These are phyloP conservation scores for Agrochola macilenta DNA, from an alignment of 2,888 invertebrate genomes.

Conservation along the genomic window DNA sequence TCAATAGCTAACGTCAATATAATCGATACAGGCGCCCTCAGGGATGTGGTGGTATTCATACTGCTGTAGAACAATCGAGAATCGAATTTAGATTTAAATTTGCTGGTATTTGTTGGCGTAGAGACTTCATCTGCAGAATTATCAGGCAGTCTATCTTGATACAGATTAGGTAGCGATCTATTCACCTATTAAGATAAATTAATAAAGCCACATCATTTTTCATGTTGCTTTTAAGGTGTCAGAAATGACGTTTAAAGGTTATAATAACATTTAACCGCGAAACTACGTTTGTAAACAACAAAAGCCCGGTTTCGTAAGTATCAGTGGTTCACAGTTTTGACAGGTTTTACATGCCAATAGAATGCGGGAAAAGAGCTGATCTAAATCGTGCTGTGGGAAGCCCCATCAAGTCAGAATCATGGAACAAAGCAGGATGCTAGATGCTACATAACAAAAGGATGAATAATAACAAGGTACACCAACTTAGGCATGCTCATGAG, in stretches of 20 bases:
- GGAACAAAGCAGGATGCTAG: neutral
- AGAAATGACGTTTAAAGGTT: neutral
- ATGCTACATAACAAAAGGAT: neutral
- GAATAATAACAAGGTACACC: neutral
- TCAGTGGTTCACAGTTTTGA: neutral
- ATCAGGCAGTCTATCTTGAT: slow-evolving; percentile 3
- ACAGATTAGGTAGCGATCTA: neutral
- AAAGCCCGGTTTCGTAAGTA: neutral
- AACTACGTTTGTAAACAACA: neutral
- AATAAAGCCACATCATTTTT: neutral
- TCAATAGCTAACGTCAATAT: slow-evolving; percentile 72
- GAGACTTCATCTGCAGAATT: slow-evolving; percentile 24
- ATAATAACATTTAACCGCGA: slow-evolving; percentile 3
- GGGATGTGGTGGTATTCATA: slow-evolving; percentile 25
- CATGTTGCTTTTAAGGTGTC: neutral
- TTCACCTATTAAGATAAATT: neutral
- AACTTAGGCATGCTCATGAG: neutral
- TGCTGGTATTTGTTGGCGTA: slow-evolving; percentile 17
- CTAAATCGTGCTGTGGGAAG: neutral
- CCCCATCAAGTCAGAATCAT: neutral
- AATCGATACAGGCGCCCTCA: slow-evolving; percentile 59
- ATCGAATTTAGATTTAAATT: slow-evolving; percentile 49
- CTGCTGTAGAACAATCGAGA: slow-evolving; percentile 18
- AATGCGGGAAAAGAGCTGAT: neutral
- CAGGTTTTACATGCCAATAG: neutral